Evolutionary conservation across 2,113 vertebrate species (phyloP), one percentile per base, ranked within the genome.

Genomic region (Zosterops lateralis): DNA sequence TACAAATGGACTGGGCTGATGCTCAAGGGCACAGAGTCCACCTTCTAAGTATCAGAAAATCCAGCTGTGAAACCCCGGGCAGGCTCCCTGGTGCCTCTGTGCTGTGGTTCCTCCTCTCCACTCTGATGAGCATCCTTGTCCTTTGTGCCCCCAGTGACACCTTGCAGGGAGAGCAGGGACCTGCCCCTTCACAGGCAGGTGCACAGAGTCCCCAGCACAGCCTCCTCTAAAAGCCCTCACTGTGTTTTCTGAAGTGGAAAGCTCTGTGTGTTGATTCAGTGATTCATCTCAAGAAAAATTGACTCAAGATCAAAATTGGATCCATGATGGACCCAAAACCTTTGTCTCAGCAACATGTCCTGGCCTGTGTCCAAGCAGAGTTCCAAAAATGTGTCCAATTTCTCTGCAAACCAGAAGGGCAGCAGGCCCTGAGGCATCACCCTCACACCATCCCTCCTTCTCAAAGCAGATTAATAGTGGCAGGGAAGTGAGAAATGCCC

Each of bases 241-340:
- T 2, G 61, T 10, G 0, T 28, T 70, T 51, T n/a, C 58, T 64
- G 9, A 44, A 58, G 60, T 7, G 51, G 65, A 74, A 67, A 89
- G 22, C 60, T 29, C 17, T 29, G 8, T 44, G 28, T 38, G 54
- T 32, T 7, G 16, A 14, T 24, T 81, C 19, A 2, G 0, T 15
- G 42, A 36, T 84, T 80, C 64, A 42, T 36, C 50, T 83, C 11
- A 9, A 70, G 47, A 61, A 31, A 65, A 65, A 53, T 25, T 0
- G 3, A 21, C 47, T 60, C 31, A 3, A 50, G 42, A 73, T 54
- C 68, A 84, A 93, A 89, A 38, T 56, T 12, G 67, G 47, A 48
- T 15, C 57, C 22, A 0, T 6, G 22, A n/a, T 51, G 48, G 36
- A 64, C 47, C 32, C 1, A 0, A 91, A 89, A 24, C 12, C 77